phyloP scores from a whole-genome alignment of 2,888 invertebrate genomes.

The Autographa gamma region DNA sequence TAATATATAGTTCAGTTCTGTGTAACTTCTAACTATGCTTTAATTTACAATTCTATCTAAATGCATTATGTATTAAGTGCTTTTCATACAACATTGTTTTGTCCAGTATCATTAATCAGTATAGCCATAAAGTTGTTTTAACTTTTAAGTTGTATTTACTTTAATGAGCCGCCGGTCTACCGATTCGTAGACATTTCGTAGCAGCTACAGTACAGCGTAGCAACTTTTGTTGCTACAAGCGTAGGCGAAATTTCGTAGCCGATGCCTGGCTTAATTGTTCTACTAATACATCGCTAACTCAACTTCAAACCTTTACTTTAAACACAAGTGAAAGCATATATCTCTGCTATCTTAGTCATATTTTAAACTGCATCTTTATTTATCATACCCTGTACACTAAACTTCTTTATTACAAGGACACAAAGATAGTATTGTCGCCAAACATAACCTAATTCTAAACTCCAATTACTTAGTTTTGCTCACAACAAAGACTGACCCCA shows the following conservation, averaged over 20 bases:
- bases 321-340: no score
- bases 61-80: neutral
- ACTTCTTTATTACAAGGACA: neutral
- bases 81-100: neutral
- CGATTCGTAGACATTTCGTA: neutral
- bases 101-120: neutral
- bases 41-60: neutral
- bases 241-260: neutral
- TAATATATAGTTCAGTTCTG: neutral
- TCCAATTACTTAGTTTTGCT: conserved; percentile 38
- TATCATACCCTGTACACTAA: neutral
- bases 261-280: no score
- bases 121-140: neutral
- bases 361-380: neutral
- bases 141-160: neutral
- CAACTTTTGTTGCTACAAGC: neutral
- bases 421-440: conserved; percentile 9
- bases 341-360: neutral
- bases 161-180: neutral
- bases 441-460: conserved; percentile 19
- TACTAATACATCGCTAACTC: no score
- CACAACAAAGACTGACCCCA: conserved; percentile 35
- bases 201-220: neutral
- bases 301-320: no score
- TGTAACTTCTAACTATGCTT: neutral